Base-by-base conservation (phyloP, 2,113 vertebrate species). In the Tonatia bakeri region DNA sequence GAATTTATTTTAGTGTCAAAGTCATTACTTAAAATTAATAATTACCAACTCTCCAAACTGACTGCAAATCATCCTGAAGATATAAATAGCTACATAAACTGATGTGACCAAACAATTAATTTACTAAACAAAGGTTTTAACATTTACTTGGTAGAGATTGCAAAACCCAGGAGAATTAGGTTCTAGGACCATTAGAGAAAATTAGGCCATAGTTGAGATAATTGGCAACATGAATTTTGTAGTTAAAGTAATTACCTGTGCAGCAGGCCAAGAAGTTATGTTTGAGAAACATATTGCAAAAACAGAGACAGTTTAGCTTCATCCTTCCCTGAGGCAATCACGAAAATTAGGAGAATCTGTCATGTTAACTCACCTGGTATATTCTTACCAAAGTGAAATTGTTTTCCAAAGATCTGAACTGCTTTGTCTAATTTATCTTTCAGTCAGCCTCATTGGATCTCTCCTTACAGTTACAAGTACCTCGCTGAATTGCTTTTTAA, bases 281-380 rank as follows among this genome's bases (percentile, higher is more conserved):
- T 91, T 97, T 79, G 79, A 96, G 92, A 98, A 98, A 94, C 50
- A 96, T 96, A 97, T 85, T 96, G 94, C 45, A 94, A 97, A 96
- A 94, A 59, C 85, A 81, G 87, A 96, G 52, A 73, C 84, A 94
- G 75, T 64, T 96, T 61, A 28, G 24, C 36, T 22, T 91, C 85
- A 86, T 79, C 38, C 61, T 96, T 96, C 90, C 96, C 95, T 54
- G 69, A 96, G 22, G 90, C 95, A 87, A 95, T 94, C 77, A 92
- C n/a, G 65, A 20, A 97, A 97, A 96, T 96, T 47, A 94, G 70
- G 59, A 87, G 85, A 95, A 70, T 64, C 90, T 96, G 79, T 90
- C 90, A 67, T 89, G 87, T 93, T 95, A 82, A 52, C 79, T 88
- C 87, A 91, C 90, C 84, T 90, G 47, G 86, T 92, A 61, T 81